These are phyloP conservation scores for Eupithecia insigniata DNA, from an alignment of 2,888 invertebrate species.

Conservation along the genomic window DNA sequence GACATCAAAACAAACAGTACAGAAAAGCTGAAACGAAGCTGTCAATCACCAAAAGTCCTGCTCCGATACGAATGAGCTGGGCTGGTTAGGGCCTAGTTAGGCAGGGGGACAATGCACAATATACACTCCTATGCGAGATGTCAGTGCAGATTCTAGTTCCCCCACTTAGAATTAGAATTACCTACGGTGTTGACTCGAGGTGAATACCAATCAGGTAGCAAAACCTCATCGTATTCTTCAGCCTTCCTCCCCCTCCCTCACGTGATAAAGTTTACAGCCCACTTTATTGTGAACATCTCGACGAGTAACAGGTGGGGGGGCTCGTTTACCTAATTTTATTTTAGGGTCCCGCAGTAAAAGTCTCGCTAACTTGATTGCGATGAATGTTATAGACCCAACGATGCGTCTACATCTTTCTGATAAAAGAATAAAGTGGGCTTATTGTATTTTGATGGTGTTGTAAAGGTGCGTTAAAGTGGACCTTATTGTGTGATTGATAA, in stretches of 20 bases:
- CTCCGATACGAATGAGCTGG: no score
- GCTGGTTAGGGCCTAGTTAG: no score
- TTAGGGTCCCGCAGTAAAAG: slow-evolving; percentile 50
- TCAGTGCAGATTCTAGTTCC: no score
- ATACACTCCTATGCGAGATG: no score
- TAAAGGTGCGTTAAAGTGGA: slow-evolving; percentile 23
- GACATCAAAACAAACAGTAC: no score
- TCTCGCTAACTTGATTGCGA: slow-evolving; percentile 50
- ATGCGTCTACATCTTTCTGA: slow-evolving; percentile 30
- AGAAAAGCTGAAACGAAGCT: no score
- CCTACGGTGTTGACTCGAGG: neutral
- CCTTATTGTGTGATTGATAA: neutral
- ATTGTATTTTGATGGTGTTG: slow-evolving; percentile 38
- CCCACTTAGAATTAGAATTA: no score
- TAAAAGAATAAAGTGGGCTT: slow-evolving; percentile 35
- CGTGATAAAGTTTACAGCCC: slow-evolving; percentile 21
- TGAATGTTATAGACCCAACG: slow-evolving; percentile 44
- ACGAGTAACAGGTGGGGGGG: slow-evolving; percentile 53
- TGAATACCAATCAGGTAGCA: neutral
- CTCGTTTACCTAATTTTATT: slow-evolving; percentile 63
- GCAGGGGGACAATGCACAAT: no score
- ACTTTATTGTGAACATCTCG: slow-evolving; percentile 31
- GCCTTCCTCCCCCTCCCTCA: slow-evolving; percentile 6
- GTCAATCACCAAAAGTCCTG: no score
- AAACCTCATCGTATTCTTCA: neutral